Evolutionary conservation across 1,140 invertebrate species (phyloP).

Genomic region (Coboldia fuscipes): DNA sequence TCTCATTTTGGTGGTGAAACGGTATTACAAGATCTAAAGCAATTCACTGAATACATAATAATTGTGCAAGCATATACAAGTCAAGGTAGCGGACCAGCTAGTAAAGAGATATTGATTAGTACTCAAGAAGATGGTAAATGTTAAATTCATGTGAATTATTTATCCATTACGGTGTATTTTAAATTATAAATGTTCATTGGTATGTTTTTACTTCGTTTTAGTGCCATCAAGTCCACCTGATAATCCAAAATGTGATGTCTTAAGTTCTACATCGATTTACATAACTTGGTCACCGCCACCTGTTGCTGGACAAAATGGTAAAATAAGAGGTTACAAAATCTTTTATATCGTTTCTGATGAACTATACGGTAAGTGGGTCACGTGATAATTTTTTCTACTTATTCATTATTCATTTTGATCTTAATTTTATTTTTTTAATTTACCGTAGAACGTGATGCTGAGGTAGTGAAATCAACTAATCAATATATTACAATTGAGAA

Average conservation of each 20-base stretch:
- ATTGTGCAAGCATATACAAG: conserved; percentile 86
- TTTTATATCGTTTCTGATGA: conserved; percentile 49
- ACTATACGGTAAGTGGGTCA: conserved; percentile 35
- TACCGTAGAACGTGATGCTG: conserved; percentile 16
- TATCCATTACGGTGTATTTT: too few relatives aligned
- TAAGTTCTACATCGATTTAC: conserved; percentile 61
- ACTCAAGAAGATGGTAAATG: conserved; percentile 73
- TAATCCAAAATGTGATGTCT: conserved; percentile 49
- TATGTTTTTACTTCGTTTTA: conserved; percentile 16
- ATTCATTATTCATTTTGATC: background rate
- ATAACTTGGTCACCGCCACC: conserved; percentile 73
- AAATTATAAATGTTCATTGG: too few relatives aligned
- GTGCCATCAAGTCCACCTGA: conserved; percentile 61
- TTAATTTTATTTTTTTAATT: background rate
- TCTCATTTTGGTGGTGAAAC: conserved; percentile 39
- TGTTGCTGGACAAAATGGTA: conserved; percentile 59
- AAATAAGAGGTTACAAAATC: conserved; percentile 73
- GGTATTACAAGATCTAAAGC: conserved; percentile 44
- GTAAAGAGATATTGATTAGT: conserved; percentile 53
- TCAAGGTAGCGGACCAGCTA: conserved; percentile 70
- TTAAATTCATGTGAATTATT: conserved; percentile 1
- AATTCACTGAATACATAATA: conserved; percentile 72
- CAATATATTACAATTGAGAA: conserved; percentile 22
- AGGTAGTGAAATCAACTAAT: conserved; percentile 22
- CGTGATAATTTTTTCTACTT: conserved; percentile 2